Base-by-base conservation (phyloP, 2,113 vertebrate species). In the Manacus vitellinus region DNA sequence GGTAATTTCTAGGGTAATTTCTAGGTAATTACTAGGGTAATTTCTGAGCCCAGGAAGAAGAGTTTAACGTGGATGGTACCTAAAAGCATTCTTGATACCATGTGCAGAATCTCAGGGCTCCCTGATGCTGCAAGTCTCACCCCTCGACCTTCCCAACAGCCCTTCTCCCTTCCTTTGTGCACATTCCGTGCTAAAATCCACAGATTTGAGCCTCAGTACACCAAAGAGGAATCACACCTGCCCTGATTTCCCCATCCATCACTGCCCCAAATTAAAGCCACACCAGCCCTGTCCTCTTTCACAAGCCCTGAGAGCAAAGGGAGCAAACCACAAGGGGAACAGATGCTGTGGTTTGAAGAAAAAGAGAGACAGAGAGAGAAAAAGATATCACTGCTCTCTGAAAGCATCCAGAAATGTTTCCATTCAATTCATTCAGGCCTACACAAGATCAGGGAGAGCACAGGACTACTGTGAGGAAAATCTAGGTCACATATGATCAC, bases 401-500 rank as follows among this genome's bases (percentile, higher is more conserved):
- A 95, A 96, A 96, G 91, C 90, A 94, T 94, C 95, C 94, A 91
- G 94, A 94, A 81, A 72, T 30, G 83, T 76, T 86, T 76, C 47
- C 76, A 70, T 94, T 96, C 85, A 82, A 46, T 77, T 95, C 89
- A 88, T 73, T 93, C 65, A 92, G 93, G 55, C 75, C 66, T 55
- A 11, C 86, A 90, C 75, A 76, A 85, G 89, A 68, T 92, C 74
- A 89, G 96, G 91, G 73, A 85, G 95, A 78, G 82, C 63, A 88
- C 59, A 82, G 88, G 90, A 92, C 41, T 84, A 87, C 79, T 55
- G 84, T 96, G 85, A 88, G 68, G 25, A 85, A 81, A 96, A 96
- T 95, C 90, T 95, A 95, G 92, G 89, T 97, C 96, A 94, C 73
- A 31, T 92, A 85, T 85, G 87, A 95, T 95, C 87, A 95, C 91